Evolutionary conservation across 2,888 invertebrate species (phyloP).

Genomic region (Strigamia transsilvanica): DNA sequence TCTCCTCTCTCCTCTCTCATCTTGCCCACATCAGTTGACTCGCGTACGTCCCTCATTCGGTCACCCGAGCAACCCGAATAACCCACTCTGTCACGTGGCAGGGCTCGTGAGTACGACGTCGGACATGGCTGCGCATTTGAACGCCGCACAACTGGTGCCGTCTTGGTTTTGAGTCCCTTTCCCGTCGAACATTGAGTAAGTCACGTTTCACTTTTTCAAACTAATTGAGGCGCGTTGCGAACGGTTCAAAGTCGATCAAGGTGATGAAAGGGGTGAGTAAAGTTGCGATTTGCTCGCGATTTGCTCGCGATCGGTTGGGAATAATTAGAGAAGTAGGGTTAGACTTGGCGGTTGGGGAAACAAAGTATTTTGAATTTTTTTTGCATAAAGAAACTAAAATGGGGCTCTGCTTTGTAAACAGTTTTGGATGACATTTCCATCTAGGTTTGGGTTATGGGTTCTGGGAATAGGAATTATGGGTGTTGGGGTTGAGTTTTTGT

Average conservation of each 20-base stretch:
- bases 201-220: background rate
- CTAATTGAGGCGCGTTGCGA: background rate
- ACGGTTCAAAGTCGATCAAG: too few relatives aligned
- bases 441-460: background rate
- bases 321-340: background rate
- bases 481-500: background rate
- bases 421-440: background rate
- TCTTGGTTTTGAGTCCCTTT: conserved; percentile 13
- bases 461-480: conserved; percentile 1
- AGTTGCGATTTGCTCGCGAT: too few relatives aligned
- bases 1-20: conserved; percentile 1
- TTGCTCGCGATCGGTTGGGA: too few relatives aligned
- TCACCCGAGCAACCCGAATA: background rate
- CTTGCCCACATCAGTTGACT: background rate
- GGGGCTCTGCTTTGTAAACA: background rate
- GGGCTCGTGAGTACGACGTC: background rate
- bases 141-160: background rate
- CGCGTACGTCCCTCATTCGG: conserved; percentile 6
- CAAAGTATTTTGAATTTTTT: too few relatives aligned
- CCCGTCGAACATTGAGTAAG: conserved; percentile 1
- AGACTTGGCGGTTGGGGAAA: too few relatives aligned
- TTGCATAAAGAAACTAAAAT: too few relatives aligned
- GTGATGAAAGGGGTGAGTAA: too few relatives aligned
- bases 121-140: conserved; percentile 27
- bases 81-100: conserved; percentile 18